Percentiles rank a stretch among this genome's conserved stretches.
These are phyloP conservation scores for Condylura cristata DNA, from an alignment of 2,113 vertebrate species.

Conservation along the genomic window DNA sequence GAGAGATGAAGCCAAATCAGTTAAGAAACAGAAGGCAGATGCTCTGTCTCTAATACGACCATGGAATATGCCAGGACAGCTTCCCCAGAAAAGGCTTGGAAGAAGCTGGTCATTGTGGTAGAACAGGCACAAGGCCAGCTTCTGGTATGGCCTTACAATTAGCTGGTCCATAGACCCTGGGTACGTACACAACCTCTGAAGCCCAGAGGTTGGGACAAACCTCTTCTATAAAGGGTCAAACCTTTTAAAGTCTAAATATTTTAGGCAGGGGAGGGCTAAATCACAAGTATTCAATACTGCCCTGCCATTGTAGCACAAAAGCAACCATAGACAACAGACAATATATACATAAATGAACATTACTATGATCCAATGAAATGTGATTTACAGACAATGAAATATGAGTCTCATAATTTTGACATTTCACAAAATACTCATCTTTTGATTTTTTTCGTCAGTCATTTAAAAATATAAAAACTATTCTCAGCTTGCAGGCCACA, in stretches of 20 bases:
- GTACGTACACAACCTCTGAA: not conserved
- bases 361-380: not conserved
- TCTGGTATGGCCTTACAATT: not conserved
- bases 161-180: not conserved
- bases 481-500: not conserved
- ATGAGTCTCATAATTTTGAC: not conserved
- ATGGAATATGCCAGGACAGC: not conserved
- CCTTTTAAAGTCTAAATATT: slow-evolving; percentile 12
- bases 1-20: not conserved
- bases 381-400: slow-evolving; percentile 1
- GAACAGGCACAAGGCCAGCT: not conserved
- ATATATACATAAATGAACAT: not conserved
- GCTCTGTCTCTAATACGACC: not conserved
- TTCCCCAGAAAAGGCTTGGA: not conserved
- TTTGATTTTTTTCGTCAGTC: not conserved
- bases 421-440: slow-evolving; percentile 6
- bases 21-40: not conserved
- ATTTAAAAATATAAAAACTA: slow-evolving; percentile 35
- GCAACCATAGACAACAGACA: not conserved
- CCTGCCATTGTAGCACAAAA: slow-evolving; percentile 31
- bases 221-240: not conserved
- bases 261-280: not conserved
- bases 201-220: not conserved
- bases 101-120: not conserved
- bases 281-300: slow-evolving; percentile 1